Percentiles rank a stretch among this genome's conserved stretches.
These are phyloP conservation scores for Pica pica DNA, from an alignment of 2,113 vertebrate genomes.

Conservation along the genomic window DNA sequence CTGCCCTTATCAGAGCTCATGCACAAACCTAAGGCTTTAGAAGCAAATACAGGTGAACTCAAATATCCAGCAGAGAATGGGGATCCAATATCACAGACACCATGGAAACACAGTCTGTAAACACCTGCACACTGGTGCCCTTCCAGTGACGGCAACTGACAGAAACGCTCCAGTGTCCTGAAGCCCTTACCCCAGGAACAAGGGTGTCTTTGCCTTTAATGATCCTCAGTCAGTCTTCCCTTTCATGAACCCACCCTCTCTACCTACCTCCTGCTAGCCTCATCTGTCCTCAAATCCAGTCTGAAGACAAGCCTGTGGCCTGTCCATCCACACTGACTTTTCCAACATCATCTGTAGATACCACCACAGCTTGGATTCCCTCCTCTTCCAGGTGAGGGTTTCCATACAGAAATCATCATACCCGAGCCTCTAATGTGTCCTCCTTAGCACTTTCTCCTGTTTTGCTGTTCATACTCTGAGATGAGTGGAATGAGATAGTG, in stretches of 20 bases:
- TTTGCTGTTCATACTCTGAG: not conserved
- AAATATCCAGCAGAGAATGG: not conserved
- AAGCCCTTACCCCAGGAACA: not conserved
- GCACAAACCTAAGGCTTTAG: not conserved
- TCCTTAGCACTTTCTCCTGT: not conserved
- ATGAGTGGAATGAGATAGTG: not conserved
- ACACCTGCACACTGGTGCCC: not conserved
- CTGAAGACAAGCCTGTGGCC: not conserved
- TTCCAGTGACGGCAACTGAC: not conserved
- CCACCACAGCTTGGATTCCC: not conserved
- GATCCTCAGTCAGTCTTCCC: not conserved
- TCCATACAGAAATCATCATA: not conserved
- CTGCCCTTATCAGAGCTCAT: not conserved
- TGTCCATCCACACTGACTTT: accelerated
- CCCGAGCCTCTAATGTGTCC: not conserved
- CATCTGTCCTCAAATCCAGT: not conserved
- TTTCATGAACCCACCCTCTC: not conserved
- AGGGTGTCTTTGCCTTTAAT: not conserved
- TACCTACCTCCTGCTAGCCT: not conserved
- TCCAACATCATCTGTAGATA: not conserved
- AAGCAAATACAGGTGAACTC: not conserved
- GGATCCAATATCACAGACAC: not conserved
- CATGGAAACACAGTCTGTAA: not conserved
- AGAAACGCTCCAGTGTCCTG: not conserved
- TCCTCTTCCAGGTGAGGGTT: not conserved